A percentile compares a stretch with the other conserved stretches of the same genome.
These are phyloP conservation scores for Cyphomyrmex costatus DNA, from an alignment of 1,140 invertebrate genomes.

Conservation along the genomic window DNA sequence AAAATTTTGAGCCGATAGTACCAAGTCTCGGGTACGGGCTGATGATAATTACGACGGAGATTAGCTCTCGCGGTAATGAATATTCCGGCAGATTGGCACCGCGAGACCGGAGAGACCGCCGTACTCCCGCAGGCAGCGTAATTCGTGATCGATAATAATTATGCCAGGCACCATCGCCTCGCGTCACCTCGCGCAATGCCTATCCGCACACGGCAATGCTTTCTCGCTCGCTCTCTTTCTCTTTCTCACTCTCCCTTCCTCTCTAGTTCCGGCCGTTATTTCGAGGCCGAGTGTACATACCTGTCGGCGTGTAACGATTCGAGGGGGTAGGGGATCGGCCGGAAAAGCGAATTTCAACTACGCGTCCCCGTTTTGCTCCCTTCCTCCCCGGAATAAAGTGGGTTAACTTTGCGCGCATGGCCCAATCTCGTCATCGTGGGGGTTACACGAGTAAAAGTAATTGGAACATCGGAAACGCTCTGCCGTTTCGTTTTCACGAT, in stretches of 20 bases:
- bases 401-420: slow-evolving; percentile 75
- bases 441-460: slow-evolving; percentile 77
- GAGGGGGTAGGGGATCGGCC: slow-evolving; percentile 17
- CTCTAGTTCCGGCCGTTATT: slow-evolving; percentile 27
- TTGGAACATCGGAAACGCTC: slow-evolving; percentile 69
- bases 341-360: slow-evolving; percentile 64
- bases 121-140: slow-evolving; percentile 60
- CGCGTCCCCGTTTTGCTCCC: slow-evolving; percentile 19
- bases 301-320: slow-evolving; percentile 50
- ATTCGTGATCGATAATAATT: slow-evolving; percentile 76
- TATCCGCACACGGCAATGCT: slow-evolving; percentile 22
- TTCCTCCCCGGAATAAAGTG: slow-evolving; percentile 70
- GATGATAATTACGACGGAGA: slow-evolving; percentile 69
- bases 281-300: slow-evolving; percentile 31
- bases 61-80: slow-evolving; percentile 72
- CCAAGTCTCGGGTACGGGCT: slow-evolving; percentile 28
- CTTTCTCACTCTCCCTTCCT: not conserved
- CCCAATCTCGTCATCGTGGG: slow-evolving; percentile 66
- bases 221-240: slow-evolving; percentile 18
- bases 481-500: slow-evolving; percentile 43
- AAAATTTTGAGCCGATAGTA: slow-evolving; percentile 43
- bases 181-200: slow-evolving; percentile 33
- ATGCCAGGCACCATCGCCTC: slow-evolving; percentile 63
- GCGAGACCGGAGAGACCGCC: slow-evolving; percentile 54
- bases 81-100: slow-evolving; percentile 71